A percentile compares a stretch with the other conserved stretches of the same genome.
Conservation (phyloP, 1,140 invertebrate species). For the Sinonovacula constricta region DNA sequence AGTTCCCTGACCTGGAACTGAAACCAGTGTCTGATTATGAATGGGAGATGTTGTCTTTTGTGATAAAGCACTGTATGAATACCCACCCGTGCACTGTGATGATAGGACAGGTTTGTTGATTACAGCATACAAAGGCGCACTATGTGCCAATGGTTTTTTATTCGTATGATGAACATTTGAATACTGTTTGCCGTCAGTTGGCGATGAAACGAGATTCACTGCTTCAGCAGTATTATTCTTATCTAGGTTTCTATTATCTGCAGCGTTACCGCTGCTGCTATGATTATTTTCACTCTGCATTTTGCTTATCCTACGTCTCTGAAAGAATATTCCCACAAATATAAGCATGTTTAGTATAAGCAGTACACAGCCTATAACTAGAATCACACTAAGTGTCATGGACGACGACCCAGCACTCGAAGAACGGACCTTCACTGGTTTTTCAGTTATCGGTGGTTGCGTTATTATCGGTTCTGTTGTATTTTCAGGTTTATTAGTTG, state of each 20-base stretch:
- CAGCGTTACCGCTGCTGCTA: not conserved
- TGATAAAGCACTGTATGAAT: constrained; percentile 49
- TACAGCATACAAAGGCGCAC: constrained; percentile 29
- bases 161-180: not conserved
- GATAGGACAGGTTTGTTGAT: constrained; percentile 36
- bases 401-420: constrained; percentile 23
- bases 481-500: constrained; percentile 47
- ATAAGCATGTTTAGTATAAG: constrained; percentile 94
- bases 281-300: constrained; percentile 15
- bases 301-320: constrained; percentile 85
- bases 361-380: constrained; percentile 95
- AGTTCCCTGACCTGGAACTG: not conserved
- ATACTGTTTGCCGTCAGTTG: constrained; percentile 1
- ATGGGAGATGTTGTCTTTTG: constrained; percentile 43
- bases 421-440: not conserved
- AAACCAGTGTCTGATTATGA: constrained; percentile 10
- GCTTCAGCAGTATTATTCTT: constrained; percentile 3
- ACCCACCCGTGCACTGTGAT: constrained; percentile 21
- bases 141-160: not conserved
- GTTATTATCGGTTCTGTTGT: constrained; percentile 13
- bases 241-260: not conserved
- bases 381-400: constrained; percentile 83
- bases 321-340: constrained; percentile 96
- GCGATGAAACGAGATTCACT: constrained; percentile 10
- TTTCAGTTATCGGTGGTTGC: no score